Percentiles rank a stretch among this genome's conserved stretches.
These are phyloP conservation scores for Craterocephalus amniculus DNA, from an alignment of 2,797 vertebrate genomes.

Conservation along the genomic window DNA sequence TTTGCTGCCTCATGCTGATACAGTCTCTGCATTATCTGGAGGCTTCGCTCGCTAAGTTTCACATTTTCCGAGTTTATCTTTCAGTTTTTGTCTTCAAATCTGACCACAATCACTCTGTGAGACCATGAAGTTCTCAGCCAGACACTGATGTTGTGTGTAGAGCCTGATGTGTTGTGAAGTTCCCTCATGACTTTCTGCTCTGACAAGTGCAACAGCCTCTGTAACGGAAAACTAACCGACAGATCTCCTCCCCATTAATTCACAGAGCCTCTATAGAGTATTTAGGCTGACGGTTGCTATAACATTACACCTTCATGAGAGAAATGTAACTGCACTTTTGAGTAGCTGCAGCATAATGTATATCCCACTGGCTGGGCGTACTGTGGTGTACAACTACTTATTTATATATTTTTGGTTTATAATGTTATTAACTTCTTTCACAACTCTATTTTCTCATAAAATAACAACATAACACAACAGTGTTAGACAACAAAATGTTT, in stretches of 20 bases:
- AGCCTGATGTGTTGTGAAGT: neutral
- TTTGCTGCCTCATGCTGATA: slow-evolving; percentile 26
- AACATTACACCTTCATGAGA: neutral
- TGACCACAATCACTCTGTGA: neutral
- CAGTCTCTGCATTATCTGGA: slow-evolving; percentile 24
- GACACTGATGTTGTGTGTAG: neutral
- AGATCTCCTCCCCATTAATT: neutral
- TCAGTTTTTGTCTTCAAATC: slow-evolving; percentile 2
- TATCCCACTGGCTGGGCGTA: neutral
- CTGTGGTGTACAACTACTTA: neutral
- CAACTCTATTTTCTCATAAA: slow-evolving; percentile 1
- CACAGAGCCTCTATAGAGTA: neutral
- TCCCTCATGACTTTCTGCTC: neutral
- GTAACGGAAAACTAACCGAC: slow-evolving; percentile 1
- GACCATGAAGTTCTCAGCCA: neutral
- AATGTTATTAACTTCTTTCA: neutral
- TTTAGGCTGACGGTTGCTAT: neutral
- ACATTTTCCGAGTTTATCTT: neutral
- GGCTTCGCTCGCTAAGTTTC: slow-evolving; percentile 2
- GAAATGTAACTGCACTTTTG: neutral
- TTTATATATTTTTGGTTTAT: neutral
- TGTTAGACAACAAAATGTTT: neutral
- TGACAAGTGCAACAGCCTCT: neutral
- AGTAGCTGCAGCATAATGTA: neutral
- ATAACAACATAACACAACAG: neutral